Evolutionary conservation across 1,140 invertebrate genomes (phyloP).

Genomic region (Limonius californicus): DNA sequence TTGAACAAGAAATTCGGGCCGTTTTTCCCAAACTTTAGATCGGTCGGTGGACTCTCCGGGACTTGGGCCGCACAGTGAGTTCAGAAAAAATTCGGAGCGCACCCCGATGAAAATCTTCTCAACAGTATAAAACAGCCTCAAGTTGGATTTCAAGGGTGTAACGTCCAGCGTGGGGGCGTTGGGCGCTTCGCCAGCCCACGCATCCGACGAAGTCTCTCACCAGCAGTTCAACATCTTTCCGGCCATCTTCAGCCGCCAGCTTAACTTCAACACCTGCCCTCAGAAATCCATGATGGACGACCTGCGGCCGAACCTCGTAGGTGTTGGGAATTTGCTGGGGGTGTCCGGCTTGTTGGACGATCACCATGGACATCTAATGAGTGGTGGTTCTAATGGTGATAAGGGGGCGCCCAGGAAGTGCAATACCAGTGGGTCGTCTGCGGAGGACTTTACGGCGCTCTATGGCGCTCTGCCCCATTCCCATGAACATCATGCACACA

Average conservation of each 20-base stretch:
- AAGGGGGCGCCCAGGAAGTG: constrained; percentile 62
- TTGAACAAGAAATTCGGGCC: too few relatives aligned
- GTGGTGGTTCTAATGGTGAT: constrained; percentile 52
- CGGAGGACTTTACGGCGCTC: constrained; percentile 74
- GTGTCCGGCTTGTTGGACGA: constrained; percentile 72
- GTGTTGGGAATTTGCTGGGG: constrained; percentile 69
- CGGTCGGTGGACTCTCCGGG: too few relatives aligned
- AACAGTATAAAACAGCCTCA: constrained; percentile 41
- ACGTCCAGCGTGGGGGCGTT: constrained; percentile 46
- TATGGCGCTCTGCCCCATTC: constrained; percentile 59
- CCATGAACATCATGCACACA: constrained; percentile 52
- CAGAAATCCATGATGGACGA: constrained; percentile 80
- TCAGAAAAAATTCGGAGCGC: too few relatives aligned
- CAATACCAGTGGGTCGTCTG: constrained; percentile 69
- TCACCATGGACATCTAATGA: constrained; percentile 60
- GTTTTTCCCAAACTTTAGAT: too few relatives aligned
- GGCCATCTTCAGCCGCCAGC: constrained; percentile 79
- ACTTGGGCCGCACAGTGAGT: too few relatives aligned
- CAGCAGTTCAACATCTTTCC: constrained; percentile 88
- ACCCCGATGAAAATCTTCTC: too few relatives aligned
- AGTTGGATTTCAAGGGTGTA: constrained; percentile 57
- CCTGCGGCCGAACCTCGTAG: constrained; percentile 72
- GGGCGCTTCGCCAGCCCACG: constrained; percentile 45
- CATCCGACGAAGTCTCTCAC: constrained; percentile 54
- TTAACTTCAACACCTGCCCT: constrained; percentile 73